A percentile compares a stretch with the other conserved stretches of the same genome.
Evolutionary conservation across 1,140 invertebrate species (phyloP).

Genomic region (Sycophila sp.): DNA sequence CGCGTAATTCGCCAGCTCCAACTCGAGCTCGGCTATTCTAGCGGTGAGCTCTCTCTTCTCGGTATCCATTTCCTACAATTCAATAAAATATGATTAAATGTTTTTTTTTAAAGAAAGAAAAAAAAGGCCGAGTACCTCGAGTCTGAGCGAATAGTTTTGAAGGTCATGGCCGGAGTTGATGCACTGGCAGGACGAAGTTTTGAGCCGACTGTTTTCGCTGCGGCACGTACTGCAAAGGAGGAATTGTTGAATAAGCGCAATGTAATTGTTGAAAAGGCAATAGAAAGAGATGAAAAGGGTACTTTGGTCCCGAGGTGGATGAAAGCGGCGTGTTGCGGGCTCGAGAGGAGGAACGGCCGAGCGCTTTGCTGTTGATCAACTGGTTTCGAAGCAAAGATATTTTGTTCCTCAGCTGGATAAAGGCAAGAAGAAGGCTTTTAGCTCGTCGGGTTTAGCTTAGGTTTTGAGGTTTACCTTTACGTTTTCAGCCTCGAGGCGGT

Average conservation of each 20-base stretch:
- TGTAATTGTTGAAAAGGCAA: constrained; percentile 1
- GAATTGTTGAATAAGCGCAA: neutral
- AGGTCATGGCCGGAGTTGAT: constrained; percentile 32
- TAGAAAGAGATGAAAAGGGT: neutral
- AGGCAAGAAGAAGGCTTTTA: too few species aligned
- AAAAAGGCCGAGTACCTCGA: constrained; percentile 48
- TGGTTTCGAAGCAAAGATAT: constrained; percentile 56
- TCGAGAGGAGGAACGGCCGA: constrained; percentile 52
- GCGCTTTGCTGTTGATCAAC: constrained; percentile 55
- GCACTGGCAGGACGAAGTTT: constrained; percentile 51
- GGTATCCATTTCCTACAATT: constrained; percentile 51
- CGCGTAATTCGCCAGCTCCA: constrained; percentile 44
- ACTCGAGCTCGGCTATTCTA: constrained; percentile 55
- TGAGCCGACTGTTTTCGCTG: constrained; percentile 55
- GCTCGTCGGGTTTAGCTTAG: too few species aligned
- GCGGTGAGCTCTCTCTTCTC: constrained; percentile 53
- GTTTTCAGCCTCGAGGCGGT: constrained; percentile 57
- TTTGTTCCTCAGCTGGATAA: constrained; percentile 58
- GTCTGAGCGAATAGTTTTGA: constrained; percentile 47
- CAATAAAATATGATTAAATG: too few species aligned
- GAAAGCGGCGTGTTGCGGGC: too few species aligned
- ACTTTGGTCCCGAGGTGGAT: constrained; percentile 10
- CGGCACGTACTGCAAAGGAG: constrained; percentile 60
- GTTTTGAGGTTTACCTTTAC: too few species aligned
- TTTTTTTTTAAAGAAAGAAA: neutral